phyloP scores from a whole-genome alignment of 2,888 invertebrate species.

The Opisthograptis luteolata region DNA sequence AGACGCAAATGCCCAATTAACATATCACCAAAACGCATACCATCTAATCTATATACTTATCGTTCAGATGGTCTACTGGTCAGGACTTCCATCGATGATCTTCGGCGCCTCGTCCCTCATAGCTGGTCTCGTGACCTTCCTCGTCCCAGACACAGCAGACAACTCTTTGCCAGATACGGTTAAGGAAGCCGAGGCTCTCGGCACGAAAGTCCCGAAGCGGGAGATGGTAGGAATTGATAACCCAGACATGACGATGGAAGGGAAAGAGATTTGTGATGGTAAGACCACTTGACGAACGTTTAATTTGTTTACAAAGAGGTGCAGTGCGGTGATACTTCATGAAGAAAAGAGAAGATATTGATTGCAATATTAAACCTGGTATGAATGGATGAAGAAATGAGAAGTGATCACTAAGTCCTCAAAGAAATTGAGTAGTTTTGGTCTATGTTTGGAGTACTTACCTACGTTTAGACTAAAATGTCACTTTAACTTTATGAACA shows the following conservation, averaged over 20 bases:
- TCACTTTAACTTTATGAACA: no score
- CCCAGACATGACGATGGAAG: constrained; percentile 25
- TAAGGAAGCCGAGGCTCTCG: constrained; percentile 64
- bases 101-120: constrained; percentile 60
- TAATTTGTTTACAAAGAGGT: background rate
- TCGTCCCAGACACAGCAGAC: constrained; percentile 63
- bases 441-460: no score
- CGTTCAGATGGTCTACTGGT: constrained; percentile 65
- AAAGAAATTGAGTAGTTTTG: no score
- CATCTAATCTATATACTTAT: no score
- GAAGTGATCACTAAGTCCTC: no score
- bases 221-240: constrained; percentile 22
- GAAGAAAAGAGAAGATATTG: background rate
- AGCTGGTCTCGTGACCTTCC: constrained; percentile 60
- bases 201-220: constrained; percentile 35
- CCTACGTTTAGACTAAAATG: no score
- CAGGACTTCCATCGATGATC: constrained; percentile 61
- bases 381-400: no score
- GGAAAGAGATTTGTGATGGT: background rate
- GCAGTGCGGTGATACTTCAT: background rate
- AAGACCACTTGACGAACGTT: background rate
- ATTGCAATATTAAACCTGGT: background rate
- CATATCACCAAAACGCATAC: no score
- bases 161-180: constrained; percentile 65
- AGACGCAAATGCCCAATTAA: background rate